These are phyloP conservation scores for Halictus rubicundus DNA, from an alignment of 1,140 invertebrate species.

Conservation along the genomic window DNA sequence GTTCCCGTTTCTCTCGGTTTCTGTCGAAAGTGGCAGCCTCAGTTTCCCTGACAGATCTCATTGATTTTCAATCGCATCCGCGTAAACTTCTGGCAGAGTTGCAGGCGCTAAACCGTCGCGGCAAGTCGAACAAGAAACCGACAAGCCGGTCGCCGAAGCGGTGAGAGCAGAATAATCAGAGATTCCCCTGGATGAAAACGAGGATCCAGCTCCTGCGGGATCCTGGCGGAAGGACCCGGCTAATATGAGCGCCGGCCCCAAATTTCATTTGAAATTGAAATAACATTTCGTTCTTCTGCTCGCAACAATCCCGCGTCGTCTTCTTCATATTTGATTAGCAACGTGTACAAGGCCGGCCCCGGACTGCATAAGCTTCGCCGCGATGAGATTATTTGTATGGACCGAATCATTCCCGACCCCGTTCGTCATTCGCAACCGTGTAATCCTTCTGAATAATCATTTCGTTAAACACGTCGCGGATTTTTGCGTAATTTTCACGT, in stretches of 20 bases:
- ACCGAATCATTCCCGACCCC: too few relatives aligned
- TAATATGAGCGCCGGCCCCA: not conserved
- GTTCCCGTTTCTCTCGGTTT: not conserved
- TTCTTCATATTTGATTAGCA: not conserved
- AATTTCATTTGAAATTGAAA: conserved; percentile 22
- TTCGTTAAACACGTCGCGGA: too few relatives aligned
- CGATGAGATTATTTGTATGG: too few relatives aligned
- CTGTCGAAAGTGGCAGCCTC: not conserved
- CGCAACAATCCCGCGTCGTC: not conserved
- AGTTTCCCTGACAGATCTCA: conserved; percentile 11
- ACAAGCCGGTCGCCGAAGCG: conserved; percentile 1
- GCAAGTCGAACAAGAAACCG: conserved; percentile 1
- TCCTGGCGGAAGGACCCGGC: not conserved
- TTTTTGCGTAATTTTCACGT: too few relatives aligned
- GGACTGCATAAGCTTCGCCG: too few relatives aligned
- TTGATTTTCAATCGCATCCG: conserved; percentile 29
- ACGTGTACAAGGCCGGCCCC: not conserved
- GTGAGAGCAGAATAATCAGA: conserved; percentile 8
- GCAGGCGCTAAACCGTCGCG: not conserved
- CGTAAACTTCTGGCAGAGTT: conserved; percentile 9
- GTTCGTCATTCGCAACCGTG: too few relatives aligned
- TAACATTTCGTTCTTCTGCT: conserved; percentile 3
- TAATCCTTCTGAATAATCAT: too few relatives aligned
- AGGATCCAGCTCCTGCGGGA: not conserved
- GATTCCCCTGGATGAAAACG: not conserved